Percentiles rank a stretch among this genome's conserved stretches.
Conservation (phyloP, 2,113 vertebrate species). For the Pelvicachromis taeniatus region DNA sequence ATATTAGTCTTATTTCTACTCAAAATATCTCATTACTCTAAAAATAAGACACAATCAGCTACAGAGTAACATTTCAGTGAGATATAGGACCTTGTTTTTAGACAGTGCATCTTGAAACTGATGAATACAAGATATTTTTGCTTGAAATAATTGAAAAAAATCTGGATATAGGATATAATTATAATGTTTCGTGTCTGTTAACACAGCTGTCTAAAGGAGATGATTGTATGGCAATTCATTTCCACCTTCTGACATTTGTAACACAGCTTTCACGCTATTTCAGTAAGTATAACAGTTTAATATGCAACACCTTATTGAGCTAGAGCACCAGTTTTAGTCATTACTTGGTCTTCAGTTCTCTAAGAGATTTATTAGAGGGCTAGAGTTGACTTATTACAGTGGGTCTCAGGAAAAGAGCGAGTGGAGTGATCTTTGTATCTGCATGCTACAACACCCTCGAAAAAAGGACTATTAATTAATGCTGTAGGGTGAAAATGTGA, state of each 20-base stretch:
- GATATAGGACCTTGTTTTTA: too few relatives aligned
- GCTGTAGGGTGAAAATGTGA: not conserved
- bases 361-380: slow-evolving; percentile 49
- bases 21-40: too few relatives aligned
- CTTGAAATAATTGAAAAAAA: too few relatives aligned
- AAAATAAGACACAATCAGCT: too few relatives aligned
- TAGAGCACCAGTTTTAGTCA: slow-evolving; percentile 35
- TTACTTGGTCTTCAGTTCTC: slow-evolving; percentile 36
- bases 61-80: too few relatives aligned
- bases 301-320: slow-evolving; percentile 26
- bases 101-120: too few relatives aligned
- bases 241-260: not conserved
- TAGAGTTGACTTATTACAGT: slow-evolving; percentile 1
- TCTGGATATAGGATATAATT: not conserved
- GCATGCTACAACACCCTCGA: not conserved
- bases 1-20: too few relatives aligned
- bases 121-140: too few relatives aligned
- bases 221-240: not conserved
- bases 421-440: slow-evolving; percentile 25
- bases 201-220: not conserved
- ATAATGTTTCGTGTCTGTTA: slow-evolving; percentile 7
- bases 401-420: not conserved
- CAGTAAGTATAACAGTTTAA: slow-evolving; percentile 21
- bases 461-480: slow-evolving; percentile 17
- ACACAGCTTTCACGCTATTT: slow-evolving; percentile 1